Conservation (phyloP, 2,113 vertebrate genomes). For the Acanthisitta chloris region DNA sequence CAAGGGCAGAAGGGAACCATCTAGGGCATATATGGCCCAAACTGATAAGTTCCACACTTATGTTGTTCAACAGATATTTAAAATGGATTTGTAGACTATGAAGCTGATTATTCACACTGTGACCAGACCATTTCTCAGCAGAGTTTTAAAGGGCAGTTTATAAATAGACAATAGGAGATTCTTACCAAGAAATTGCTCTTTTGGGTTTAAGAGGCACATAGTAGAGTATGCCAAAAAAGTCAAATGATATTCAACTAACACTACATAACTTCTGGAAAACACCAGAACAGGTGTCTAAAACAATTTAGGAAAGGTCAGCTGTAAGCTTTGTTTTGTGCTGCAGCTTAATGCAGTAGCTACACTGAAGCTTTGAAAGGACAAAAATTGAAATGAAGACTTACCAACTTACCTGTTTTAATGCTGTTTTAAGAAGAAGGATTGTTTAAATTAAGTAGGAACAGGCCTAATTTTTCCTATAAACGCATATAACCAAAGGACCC, state of each 20-base stretch:
- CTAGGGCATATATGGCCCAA: background rate
- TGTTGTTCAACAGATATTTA: background rate
- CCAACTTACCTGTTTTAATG: background rate
- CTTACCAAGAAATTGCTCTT: background rate
- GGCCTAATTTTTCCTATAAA: background rate
- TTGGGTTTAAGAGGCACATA: background rate
- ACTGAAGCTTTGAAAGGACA: background rate
- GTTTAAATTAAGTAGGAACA: background rate
- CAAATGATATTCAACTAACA: background rate
- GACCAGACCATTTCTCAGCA: background rate
- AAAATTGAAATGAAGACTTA: background rate
- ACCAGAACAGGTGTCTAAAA: background rate
- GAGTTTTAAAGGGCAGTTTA: slow-evolving; percentile 3
- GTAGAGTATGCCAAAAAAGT: background rate
- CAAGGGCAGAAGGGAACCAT: background rate
- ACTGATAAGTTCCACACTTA: background rate
- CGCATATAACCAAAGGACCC: accelerated
- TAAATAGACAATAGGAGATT: background rate
- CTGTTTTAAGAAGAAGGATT: background rate
- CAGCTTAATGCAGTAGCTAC: background rate
- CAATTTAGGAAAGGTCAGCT: background rate
- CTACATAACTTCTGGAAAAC: background rate
- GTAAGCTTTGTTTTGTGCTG: background rate
- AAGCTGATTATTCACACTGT: background rate
- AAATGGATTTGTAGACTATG: background rate